These are phyloP conservation scores for Drosophila nigromelanica DNA, from an alignment of 1,140 invertebrate genomes.

Conservation along the genomic window DNA sequence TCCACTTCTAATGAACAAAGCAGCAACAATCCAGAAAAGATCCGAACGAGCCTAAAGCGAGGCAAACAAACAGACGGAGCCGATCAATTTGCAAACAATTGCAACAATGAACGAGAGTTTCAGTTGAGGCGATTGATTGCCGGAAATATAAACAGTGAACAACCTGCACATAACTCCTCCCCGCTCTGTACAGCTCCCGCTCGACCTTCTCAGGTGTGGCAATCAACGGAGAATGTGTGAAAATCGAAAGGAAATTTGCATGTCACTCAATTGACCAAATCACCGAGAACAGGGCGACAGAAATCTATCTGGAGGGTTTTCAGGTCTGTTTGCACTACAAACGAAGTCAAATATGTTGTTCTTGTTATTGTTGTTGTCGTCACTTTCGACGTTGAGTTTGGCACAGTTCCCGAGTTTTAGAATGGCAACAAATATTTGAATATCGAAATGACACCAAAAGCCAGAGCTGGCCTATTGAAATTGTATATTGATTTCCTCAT, in stretches of 20 bases:
- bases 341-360: conserved; percentile 36
- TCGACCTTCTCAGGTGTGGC: conserved; percentile 52
- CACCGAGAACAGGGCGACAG: conserved; percentile 53
- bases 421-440: conserved; percentile 71
- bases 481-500: conserved; percentile 56
- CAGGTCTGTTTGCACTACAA: conserved; percentile 52
- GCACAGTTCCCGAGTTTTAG: conserved; percentile 57
- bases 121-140: conserved; percentile 66
- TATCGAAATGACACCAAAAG: conserved; percentile 66
- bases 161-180: conserved; percentile 44
- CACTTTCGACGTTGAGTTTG: conserved; percentile 52
- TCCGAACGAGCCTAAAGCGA: conserved; percentile 13
- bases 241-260: conserved; percentile 80
- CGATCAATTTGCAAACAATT: conserved; percentile 65
- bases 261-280: conserved; percentile 69
- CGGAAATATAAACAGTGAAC: conserved; percentile 72
- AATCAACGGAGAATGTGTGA: conserved; percentile 69
- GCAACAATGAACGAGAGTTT: conserved; percentile 54
- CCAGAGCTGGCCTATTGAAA: conserved; percentile 47
- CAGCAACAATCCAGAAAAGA: conserved; percentile 25
- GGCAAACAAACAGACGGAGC: conserved; percentile 30
- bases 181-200: conserved; percentile 32
- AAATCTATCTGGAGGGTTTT: conserved; percentile 53
- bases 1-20: conserved; percentile 57
- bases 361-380: conserved; percentile 28